phyloP scores from a whole-genome alignment of 2,113 vertebrate species.

The Sphyrna mokarran region DNA sequence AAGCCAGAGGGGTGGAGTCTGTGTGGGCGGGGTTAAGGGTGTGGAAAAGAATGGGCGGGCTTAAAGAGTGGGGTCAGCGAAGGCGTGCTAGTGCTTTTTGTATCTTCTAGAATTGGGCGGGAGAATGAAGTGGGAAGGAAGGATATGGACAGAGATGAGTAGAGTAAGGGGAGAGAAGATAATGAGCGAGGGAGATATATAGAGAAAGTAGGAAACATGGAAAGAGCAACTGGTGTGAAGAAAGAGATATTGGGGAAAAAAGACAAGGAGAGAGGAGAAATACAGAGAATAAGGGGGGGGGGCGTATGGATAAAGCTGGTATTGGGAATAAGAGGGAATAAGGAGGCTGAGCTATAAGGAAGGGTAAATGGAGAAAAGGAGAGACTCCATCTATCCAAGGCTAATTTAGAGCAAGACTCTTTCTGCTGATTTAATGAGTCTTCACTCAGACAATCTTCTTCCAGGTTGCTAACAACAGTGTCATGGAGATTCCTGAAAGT shows the following conservation, averaged over 20 bases:
- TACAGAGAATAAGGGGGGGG: no score
- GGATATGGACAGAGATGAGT: neutral
- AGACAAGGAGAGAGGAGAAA: neutral
- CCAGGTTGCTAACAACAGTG: neutral
- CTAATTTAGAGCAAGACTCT: neutral
- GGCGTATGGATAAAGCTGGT: neutral
- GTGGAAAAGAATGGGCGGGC: no score
- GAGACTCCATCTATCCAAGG: neutral
- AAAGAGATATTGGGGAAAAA: no score
- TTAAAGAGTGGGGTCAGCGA: no score
- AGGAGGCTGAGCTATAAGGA: neutral
- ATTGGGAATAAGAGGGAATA: no score
- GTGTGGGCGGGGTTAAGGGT: no score
- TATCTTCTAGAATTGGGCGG: neutral
- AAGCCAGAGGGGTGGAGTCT: neutral
- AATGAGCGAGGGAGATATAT: fast-evolving
- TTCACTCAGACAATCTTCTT: neutral
- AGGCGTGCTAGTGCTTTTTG: no score
- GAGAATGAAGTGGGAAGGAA: neutral
- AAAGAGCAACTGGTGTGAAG: neutral
- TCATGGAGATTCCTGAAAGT: neutral
- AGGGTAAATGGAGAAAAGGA: neutral
- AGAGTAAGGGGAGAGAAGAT: neutral
- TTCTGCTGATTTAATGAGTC: neutral
- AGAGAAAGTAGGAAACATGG: neutral